phyloP scores from a whole-genome alignment of 2,797 vertebrate genomes.

The Geotria australis region DNA sequence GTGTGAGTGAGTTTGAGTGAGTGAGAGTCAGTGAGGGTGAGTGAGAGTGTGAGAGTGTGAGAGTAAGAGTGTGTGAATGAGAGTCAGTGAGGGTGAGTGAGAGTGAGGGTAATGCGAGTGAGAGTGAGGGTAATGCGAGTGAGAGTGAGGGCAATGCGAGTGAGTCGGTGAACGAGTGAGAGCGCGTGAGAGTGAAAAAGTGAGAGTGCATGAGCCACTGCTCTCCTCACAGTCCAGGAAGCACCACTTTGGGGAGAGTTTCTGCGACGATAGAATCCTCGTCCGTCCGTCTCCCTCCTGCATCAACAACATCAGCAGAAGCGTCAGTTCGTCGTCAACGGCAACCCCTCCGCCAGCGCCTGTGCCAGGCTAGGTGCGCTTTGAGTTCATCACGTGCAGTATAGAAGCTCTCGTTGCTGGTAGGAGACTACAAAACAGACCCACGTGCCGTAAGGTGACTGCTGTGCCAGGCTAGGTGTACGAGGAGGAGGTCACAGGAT shows the following conservation, averaged over 20 bases:
- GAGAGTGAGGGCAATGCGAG: not conserved
- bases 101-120: too few relatives aligned
- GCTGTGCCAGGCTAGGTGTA: too few relatives aligned
- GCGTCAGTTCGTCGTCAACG: too few relatives aligned
- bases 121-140: not conserved
- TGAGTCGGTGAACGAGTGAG: too few relatives aligned
- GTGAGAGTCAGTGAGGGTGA: not conserved
- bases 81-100: too few relatives aligned
- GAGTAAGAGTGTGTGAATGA: not conserved
- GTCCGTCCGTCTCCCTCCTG: conserved; percentile 15
- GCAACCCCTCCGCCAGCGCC: too few relatives aligned
- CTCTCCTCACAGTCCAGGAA: conserved; percentile 76
- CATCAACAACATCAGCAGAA: conserved; percentile 1
- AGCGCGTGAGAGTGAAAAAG: not conserved
- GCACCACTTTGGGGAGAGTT: conserved; percentile 75
- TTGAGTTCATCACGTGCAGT: too few relatives aligned
- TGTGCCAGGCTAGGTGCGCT: too few relatives aligned
- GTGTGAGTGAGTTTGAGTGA: not conserved
- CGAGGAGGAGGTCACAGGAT: too few relatives aligned
- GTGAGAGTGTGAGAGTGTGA: not conserved
- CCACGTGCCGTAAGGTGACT: too few relatives aligned
- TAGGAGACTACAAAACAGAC: too few relatives aligned
- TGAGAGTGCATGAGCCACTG: not conserved
- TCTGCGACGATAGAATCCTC: conserved; percentile 35
- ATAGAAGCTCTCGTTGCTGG: too few relatives aligned